Conservation (phyloP, 2,113 vertebrate species). For the Anoplopoma fimbria region DNA sequence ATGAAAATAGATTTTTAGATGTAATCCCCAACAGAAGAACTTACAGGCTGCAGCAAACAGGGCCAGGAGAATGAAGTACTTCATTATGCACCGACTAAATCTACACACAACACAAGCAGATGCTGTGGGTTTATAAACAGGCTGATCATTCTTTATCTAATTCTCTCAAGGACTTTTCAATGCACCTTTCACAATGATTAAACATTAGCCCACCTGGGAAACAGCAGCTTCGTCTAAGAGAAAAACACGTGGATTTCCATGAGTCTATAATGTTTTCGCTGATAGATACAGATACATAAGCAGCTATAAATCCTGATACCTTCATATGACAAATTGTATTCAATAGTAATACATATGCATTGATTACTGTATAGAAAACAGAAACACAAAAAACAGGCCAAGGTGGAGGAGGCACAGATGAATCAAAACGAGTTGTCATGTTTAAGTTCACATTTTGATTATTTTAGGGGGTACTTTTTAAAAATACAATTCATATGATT, state of each 20-base stretch:
- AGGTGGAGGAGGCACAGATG: neutral
- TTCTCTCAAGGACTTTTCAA: slow-evolving; percentile 51
- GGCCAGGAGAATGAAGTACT: slow-evolving; percentile 79
- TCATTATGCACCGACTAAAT: slow-evolving; percentile 61
- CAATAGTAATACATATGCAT: neutral
- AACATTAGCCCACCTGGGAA: slow-evolving; percentile 74
- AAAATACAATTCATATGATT: neutral
- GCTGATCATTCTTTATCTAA: slow-evolving; percentile 43
- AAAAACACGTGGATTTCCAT: neutral
- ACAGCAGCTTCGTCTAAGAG: slow-evolving; percentile 56
- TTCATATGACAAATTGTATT: neutral
- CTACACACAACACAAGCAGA: neutral
- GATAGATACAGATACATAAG: neutral
- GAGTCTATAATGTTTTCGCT: neutral
- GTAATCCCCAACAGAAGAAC: slow-evolving; percentile 4
- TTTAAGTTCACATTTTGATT: neutral
- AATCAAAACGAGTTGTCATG: neutral
- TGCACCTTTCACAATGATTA: slow-evolving; percentile 22
- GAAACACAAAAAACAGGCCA: neutral
- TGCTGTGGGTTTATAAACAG: slow-evolving; percentile 35
- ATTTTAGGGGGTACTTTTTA: neutral
- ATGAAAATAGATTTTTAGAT: neutral
- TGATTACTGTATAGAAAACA: neutral
- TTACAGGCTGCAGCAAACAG: slow-evolving; percentile 80
- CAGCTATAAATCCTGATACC: neutral